phyloP scores from a whole-genome alignment of 2,113 vertebrate species.

The Nicator chloris region DNA sequence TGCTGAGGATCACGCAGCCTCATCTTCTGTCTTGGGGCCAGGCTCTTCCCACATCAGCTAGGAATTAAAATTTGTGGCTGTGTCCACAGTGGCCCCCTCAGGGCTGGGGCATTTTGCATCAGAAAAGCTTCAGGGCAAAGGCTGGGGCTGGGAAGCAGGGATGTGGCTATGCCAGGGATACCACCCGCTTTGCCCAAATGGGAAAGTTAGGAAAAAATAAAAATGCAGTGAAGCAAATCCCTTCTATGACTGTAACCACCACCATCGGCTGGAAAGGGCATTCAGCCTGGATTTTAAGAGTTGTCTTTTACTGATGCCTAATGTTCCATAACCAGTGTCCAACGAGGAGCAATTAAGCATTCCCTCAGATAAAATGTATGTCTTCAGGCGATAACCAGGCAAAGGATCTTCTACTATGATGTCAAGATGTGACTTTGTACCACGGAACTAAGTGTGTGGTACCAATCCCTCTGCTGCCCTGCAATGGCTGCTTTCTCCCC shows the following conservation, averaged over 20 bases:
- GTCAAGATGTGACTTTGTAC: neutral
- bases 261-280: accelerated
- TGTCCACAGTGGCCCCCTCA: neutral
- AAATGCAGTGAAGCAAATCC: neutral
- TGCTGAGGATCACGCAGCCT: neutral
- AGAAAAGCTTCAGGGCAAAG: neutral
- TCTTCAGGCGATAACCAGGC: neutral
- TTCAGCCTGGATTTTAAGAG: neutral
- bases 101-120: neutral
- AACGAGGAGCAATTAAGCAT: neutral
- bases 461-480: neutral
- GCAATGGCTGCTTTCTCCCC: neutral
- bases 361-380: neutral
- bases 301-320: neutral
- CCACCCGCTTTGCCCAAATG: neutral
- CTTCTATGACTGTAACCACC: neutral
- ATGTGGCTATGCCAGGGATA: neutral
- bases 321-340: neutral
- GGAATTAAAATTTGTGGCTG: neutral
- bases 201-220: neutral
- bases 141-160: neutral
- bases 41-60: neutral
- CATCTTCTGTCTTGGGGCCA: accelerated
- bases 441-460: neutral
- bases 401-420: neutral